Percentiles rank a stretch among this genome's conserved stretches.
phyloP scores from a whole-genome alignment of 2,888 invertebrate species.

The Phyto melanocephala region DNA sequence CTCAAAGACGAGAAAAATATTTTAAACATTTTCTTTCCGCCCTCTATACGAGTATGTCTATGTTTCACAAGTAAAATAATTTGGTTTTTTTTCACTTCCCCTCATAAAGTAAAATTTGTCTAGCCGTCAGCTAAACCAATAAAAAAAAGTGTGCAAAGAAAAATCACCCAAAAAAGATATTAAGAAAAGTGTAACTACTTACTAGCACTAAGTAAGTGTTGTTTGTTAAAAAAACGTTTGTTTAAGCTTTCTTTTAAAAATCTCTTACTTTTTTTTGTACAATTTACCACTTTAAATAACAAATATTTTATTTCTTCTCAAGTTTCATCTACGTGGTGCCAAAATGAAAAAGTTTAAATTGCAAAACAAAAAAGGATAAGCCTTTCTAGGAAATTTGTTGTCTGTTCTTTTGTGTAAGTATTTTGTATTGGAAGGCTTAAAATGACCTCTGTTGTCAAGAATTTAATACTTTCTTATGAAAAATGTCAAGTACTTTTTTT shows the following conservation, averaged over 20 bases:
- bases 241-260: not conserved
- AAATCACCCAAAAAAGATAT: conserved; percentile 16
- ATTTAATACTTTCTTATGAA: conserved; percentile 2
- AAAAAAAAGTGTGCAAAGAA: not conserved
- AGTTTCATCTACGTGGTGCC: not conserved
- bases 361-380: conserved; percentile 2
- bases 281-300: conserved; percentile 33
- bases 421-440: not conserved
- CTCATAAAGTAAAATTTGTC: conserved; percentile 25
- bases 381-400: conserved; percentile 25
- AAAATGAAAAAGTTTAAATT: conserved; percentile 3
- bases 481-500: not conserved
- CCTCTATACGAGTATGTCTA: not conserved
- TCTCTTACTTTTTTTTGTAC: not conserved
- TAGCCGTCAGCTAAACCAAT: conserved; percentile 36
- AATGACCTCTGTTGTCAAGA: conserved; percentile 21
- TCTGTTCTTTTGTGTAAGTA: conserved; percentile 22
- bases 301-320: conserved; percentile 15
- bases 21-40: not conserved
- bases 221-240: not conserved
- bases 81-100: not conserved
- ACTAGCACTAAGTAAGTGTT: conserved; percentile 9
- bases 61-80: not conserved
- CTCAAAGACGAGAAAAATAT: not conserved
- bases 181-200: conserved; percentile 1